phyloP scores from a whole-genome alignment of 2,113 vertebrate species.

The Neotragus pygmaeus region DNA sequence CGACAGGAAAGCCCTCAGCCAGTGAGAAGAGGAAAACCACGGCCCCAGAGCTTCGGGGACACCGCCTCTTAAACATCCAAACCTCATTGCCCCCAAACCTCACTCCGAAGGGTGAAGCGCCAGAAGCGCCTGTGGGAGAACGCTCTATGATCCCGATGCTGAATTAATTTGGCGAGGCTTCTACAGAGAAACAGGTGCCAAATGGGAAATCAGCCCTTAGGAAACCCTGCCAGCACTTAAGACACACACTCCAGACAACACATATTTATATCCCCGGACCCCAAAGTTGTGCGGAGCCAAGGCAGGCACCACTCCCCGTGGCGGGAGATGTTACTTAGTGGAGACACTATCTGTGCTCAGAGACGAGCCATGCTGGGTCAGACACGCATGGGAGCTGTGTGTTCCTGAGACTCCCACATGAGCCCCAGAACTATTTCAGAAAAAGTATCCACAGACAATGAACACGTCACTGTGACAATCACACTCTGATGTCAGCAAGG shows the following conservation, averaged over 20 bases:
- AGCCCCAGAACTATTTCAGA: neutral
- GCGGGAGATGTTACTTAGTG: neutral
- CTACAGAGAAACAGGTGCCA: neutral
- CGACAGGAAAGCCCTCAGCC: neutral
- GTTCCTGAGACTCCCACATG: neutral
- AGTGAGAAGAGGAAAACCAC: neutral
- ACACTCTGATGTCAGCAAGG: neutral
- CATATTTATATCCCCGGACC: neutral
- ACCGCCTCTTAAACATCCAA: neutral
- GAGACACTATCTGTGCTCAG: neutral
- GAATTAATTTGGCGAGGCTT: neutral
- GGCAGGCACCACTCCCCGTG: neutral
- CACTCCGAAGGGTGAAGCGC: neutral
- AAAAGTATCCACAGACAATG: neutral
- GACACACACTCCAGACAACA: neutral
- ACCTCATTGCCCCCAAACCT: neutral
- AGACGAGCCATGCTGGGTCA: neutral
- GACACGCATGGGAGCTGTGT: neutral
- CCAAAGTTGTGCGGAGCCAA: neutral
- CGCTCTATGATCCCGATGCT: neutral
- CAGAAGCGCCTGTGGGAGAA: neutral
- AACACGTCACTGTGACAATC: neutral
- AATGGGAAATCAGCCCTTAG: neutral
- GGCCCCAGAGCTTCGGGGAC: neutral
- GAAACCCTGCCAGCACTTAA: neutral